Evolutionary conservation across 2,888 invertebrate species (phyloP), one percentile per base, ranked within the genome.

Genomic region (Halictus quadricinctus): DNA sequence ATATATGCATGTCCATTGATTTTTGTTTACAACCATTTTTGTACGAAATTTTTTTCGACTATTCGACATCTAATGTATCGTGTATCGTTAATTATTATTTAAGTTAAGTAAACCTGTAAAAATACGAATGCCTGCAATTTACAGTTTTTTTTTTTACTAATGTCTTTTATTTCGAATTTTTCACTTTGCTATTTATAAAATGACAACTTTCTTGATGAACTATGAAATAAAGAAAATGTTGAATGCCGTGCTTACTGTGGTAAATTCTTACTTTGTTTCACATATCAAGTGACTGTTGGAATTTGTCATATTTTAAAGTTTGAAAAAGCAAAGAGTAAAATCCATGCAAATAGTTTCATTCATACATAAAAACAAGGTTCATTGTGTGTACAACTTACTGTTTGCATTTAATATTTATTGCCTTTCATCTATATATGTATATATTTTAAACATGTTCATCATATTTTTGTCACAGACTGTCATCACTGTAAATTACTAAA

Each of bases 151-250:
- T 21, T 41, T 69, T 69, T 15, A 3, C n/a, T n/a, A 41, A 70
- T 43, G 2, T 41, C 10, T 12, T 72, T 72, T n/a, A 41, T 15
- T 43, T 10, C 29, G n/a, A 8, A 25, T 66, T 54, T 29, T 29
- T n/a, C 8, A 72, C n/a, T 29, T 64, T 43, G 25, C 15, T 15
- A 41, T 81, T 81, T 66, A 54, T 18, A 25, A 10, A 8, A 10
- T 46, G 48, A 58, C 25, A 81, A 46, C 7, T 46, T 72, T 66
- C 25, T 8, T 29, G 8, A 46, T 60, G 70, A 18, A 41, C 25
- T 29, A 4, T 29, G 15, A 64, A 8, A 58, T 46, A 70, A 81
- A 79, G n/a, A 73, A 70, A 70, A 48, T 78, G 5, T 78, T 50
- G 29, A 64, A 36, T 18, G 64, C 18, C 15, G 15, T 64, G 2